Conservation (phyloP, 2,113 vertebrate genomes). For the Myiozetetes cayanensis region DNA sequence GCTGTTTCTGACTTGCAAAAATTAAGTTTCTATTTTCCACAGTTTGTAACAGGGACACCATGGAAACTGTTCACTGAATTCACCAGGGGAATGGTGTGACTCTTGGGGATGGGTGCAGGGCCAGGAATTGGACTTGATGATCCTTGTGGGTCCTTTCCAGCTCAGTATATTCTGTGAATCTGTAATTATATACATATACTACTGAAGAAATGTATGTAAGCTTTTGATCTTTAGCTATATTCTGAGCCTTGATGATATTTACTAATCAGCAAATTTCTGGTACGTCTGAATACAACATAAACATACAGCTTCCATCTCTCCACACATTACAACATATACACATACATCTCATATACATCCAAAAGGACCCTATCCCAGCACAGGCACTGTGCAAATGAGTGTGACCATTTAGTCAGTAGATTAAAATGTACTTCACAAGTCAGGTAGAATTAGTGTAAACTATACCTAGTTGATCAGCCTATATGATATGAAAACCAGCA, state of each 20-base stretch:
- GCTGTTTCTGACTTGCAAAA: not conserved
- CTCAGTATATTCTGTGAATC: too few relatives aligned
- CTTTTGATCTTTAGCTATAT: not conserved
- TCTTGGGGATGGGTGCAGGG: too few relatives aligned
- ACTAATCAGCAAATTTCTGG: not conserved
- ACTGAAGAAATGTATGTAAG: not conserved
- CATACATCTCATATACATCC: not conserved
- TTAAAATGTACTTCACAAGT: not conserved
- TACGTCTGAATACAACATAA: not conserved
- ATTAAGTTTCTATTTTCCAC: not conserved
- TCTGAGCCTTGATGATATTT: not conserved
- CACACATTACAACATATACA: not conserved
- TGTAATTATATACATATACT: not conserved
- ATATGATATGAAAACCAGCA: too few relatives aligned
- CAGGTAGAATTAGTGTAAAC: not conserved
- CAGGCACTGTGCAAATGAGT: not conserved
- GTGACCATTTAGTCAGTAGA: not conserved
- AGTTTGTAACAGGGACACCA: fast-evolving
- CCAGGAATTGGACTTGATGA: too few relatives aligned
- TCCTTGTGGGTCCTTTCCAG: too few relatives aligned
- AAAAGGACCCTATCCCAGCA: not conserved
- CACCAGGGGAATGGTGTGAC: not conserved
- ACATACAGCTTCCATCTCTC: not conserved
- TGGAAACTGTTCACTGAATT: not conserved
- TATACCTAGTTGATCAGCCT: too few relatives aligned